phyloP scores from a whole-genome alignment of 2,888 invertebrate genomes.

The Gibbula magus region DNA sequence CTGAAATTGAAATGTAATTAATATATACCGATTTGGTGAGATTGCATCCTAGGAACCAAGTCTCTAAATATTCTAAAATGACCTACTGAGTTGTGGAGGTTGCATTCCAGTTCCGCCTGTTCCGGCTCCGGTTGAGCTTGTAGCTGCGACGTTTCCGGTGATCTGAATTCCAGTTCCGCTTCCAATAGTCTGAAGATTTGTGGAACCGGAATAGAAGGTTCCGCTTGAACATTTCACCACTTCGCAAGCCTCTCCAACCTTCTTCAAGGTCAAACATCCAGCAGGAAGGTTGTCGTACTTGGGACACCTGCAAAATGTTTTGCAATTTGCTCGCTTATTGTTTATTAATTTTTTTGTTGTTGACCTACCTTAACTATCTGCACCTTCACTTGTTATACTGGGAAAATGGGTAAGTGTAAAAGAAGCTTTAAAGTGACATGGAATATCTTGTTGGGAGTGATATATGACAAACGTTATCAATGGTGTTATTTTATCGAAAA shows the following conservation, averaged over 20 bases:
- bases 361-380: too few relatives aligned
- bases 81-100: constrained; percentile 54
- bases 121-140: constrained; percentile 52
- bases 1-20: too few relatives aligned
- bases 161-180: constrained; percentile 56
- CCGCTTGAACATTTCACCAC: constrained; percentile 53
- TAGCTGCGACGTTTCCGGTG: constrained; percentile 42
- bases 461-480: too few relatives aligned
- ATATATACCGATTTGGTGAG: too few relatives aligned
- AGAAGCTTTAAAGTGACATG: too few relatives aligned
- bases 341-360: background rate
- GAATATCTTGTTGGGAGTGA: too few relatives aligned
- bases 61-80: background rate
- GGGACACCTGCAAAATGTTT: constrained; percentile 48
- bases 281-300: constrained; percentile 61
- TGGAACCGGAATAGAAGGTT: constrained; percentile 56
- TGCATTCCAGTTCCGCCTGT: constrained; percentile 55
- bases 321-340: too few relatives aligned
- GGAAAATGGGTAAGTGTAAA: too few relatives aligned
- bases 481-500: too few relatives aligned
- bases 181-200: constrained; percentile 56
- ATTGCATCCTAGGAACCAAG: too few relatives aligned
- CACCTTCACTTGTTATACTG: too few relatives aligned
- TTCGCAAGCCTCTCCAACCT: constrained; percentile 52
- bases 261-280: constrained; percentile 45